phyloP scores from a whole-genome alignment of 2,797 vertebrate genomes.

The Tokudaia tokunoshimensis region DNA sequence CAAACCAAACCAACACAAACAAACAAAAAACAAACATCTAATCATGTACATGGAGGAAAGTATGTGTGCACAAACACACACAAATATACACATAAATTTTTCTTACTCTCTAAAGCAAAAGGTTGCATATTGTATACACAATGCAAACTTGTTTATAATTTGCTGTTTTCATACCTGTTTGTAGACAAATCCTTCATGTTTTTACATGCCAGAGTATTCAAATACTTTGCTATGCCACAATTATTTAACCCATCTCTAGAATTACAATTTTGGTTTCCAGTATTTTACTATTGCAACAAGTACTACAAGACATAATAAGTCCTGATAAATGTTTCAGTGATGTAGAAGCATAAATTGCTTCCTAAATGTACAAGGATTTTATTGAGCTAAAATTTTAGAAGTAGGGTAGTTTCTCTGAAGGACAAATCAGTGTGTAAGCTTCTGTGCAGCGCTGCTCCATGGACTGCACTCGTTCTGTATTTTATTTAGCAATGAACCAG shows the following conservation, averaged over 20 bases:
- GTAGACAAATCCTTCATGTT: neutral
- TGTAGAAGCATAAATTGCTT: neutral
- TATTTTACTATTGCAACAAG: slow-evolving; percentile 40
- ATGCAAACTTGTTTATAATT: neutral
- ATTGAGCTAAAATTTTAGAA: slow-evolving; percentile 46
- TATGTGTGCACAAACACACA: neutral
- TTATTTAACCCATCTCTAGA: neutral
- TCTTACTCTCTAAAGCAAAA: neutral
- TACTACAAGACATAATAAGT: neutral
- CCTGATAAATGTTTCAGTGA: neutral
- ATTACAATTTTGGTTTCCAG: neutral
- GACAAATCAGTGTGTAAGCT: slow-evolving; percentile 18
- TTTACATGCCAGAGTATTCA: neutral
- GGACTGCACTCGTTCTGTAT: neutral
- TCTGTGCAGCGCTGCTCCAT: neutral
- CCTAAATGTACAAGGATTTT: neutral
- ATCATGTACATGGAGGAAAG: too few relatives aligned
- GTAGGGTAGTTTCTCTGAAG: neutral
- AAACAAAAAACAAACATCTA: too few relatives aligned
- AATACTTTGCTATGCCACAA: neutral
- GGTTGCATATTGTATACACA: neutral
- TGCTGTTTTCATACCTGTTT: neutral
- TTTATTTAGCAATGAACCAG: slow-evolving; percentile 27
- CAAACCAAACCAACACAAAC: too few relatives aligned
- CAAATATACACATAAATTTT: neutral